Evolutionary conservation across 2,113 vertebrate genomes (phyloP).

Genomic region (Eidolon helvum): DNA sequence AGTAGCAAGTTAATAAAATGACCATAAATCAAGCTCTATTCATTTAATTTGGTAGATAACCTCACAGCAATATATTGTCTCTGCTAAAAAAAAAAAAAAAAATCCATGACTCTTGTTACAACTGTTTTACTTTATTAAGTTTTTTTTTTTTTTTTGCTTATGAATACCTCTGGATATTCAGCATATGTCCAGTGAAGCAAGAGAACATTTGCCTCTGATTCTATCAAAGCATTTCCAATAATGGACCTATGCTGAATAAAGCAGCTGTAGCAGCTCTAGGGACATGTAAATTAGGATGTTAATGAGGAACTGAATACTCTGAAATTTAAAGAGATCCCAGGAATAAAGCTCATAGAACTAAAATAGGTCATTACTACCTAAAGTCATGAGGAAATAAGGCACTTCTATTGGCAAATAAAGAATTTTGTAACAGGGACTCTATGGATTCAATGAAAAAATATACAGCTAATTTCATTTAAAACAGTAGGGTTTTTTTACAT

Average conservation of each 20-base stretch:
- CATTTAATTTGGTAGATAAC: not conserved
- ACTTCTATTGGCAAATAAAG: constrained; percentile 15
- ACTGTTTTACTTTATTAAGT: constrained; percentile 11
- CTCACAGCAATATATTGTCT: not conserved
- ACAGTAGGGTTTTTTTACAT: not conserved
- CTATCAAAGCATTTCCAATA: not conserved
- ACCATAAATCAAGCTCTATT: not conserved
- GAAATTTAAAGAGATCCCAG: constrained; percentile 37
- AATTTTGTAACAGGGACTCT: not conserved
- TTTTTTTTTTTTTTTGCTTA: constrained; percentile 11
- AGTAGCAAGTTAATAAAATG: constrained; percentile 33
- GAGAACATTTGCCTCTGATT: not conserved
- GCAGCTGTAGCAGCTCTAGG: not conserved
- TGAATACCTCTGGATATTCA: not conserved
- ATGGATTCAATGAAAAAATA: not conserved
- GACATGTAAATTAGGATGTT: constrained; percentile 33
- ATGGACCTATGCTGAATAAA: not conserved
- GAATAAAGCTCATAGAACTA: not conserved
- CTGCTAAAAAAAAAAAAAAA: not conserved
- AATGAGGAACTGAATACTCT: constrained; percentile 6
- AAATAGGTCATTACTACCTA: constrained; percentile 38
- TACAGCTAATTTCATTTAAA: not conserved
- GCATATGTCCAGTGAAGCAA: not conserved
- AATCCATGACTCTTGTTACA: not conserved
- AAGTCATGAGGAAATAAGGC: not conserved